Base-by-base conservation (phyloP, 2,888 invertebrate genomes). In the Amiota mariae region DNA sequence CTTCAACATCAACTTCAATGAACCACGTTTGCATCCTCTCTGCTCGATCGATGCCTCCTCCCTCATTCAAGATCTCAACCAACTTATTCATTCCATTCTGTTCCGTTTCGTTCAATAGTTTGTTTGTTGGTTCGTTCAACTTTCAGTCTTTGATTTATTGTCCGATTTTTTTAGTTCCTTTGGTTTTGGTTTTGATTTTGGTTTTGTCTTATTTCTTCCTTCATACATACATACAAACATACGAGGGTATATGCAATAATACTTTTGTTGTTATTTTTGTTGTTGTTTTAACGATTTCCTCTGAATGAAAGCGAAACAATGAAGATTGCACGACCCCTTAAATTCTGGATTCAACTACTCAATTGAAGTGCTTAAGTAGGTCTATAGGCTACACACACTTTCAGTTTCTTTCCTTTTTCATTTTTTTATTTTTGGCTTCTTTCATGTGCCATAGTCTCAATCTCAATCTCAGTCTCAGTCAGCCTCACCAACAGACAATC, bases 261-360 rank as follows among this genome's bases (percentile, higher is more conserved):
- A 36, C 6, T 36, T 59, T 72, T 73, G 59, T 36, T 59, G 70
- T 12, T 68, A 61, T 12, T 63, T 8, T 70, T 72, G 61, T 73
- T 48, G 72, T 61, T 59, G 70, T 72, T 51, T 64, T 59, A 73
- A 72, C 70, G 74, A 78, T 74, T 79, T 80, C 78, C 54, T 49
- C 80, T 80, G 77, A 85, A 85, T 81, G 85, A 87, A 86, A 87
- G 85, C 85, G 85, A 88, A 87, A 88, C 86, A 85, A 82, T 79
- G 79, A 76, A 68, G 73, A 76, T 15, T 75, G 71, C 49, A 78
- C 78, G 79, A 78, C 51, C 64, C 64, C 48, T 68, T 36, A n/a
- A 46, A 24, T 47, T 24, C 54, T 13, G 2, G n/a, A 59, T 20
- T 59, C 59, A 59, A 57, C 57, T 13, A 48, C 49, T 67, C 49